Base-by-base conservation (phyloP, 2,888 invertebrate genomes). In the Erpobdella octoculata region DNA sequence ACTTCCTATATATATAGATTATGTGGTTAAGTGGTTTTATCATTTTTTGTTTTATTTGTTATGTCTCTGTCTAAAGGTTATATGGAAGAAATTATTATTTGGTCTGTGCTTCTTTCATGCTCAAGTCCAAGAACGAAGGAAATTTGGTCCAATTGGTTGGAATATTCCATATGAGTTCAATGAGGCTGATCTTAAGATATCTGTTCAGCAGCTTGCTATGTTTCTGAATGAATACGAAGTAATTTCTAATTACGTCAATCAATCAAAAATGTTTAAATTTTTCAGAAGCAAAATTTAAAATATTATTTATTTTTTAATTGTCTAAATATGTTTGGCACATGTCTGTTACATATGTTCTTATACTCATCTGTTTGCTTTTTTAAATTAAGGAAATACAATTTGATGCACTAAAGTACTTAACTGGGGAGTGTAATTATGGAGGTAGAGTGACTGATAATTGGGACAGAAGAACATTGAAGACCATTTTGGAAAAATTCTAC, bases 61-160 rank as follows among this genome's bases (percentile, higher is more conserved):
- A 33, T 33, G n/a, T 38, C 1, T 66, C 21, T 66, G 1, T 25
- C 21, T 77, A 33, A 77, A 84, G 81, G 75, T 76, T 41, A 78
- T 80, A 6, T 85, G 83, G 79, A 83, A 83, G 74, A 84, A 84
- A 76, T 74, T 85, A 74, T 76, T 85, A 72, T 85, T 81, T 77
- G 83, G 84, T 12, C 77, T 85, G 61, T 85, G 85, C 75, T 85
- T 85, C 80, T 85, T 85, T 82, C 85, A 85, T 74, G 85, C 85
- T 1, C 78, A 85, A 38, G 79, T 85, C 15, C 85, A 85, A 75
- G 85, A 85, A 77, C 77, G 85, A 59, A 78, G 84, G 48, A 83
- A 84, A 76, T 85, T 85, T 78, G 85, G 85, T n/a, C 83, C 85
- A 4, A 78, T 85, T n/a, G 85, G 85, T 33, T 85, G 85, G 83